Base-by-base conservation (phyloP, 2,888 invertebrate genomes). In the Lithophane leautieri region DNA sequence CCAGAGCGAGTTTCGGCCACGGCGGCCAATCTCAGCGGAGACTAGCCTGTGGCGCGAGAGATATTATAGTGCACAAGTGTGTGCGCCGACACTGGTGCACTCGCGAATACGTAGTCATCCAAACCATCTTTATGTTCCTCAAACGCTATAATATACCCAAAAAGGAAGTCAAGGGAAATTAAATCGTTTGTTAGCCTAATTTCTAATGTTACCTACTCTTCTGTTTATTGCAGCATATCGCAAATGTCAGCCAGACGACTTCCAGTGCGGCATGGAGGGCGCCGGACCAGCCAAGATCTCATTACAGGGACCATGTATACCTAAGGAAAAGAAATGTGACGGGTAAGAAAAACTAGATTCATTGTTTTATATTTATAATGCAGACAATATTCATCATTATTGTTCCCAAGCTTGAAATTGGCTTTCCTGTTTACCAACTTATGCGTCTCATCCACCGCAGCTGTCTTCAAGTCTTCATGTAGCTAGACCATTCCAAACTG, bases 261-360 rank as follows among this genome's bases (percentile, higher is more conserved):
- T 99, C 95, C 98, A 98, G 91, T 99, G 99, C 94, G 98, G 98
- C 73, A 95, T 96, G 88, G 98, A 97, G 88, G 96, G 89, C 73
- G 91, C 89, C 86, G 96, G 92, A 2, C 87, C 93, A 28, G 96
- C 97, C 61, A 96, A 96, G 87, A 90, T 94, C 42, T 94, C 96
- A 34, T 93, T 97, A 42, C 97, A 97, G 80, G 98, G 98, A 34
- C 98, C 98, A 40, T 99, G 99, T 94, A 97, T 99, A 92, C 98
- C 98, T 67, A 98, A 98, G 93, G 98, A 98, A 88, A 99, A 99
- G 94, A 98, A 97, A 91, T 99, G 99, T 95, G 99, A 99, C 92
- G 99, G 99, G 90, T 96, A 79, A 89, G 90, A 25, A 22, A 28
- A 22, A 47, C 40, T 62, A 1, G 4, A 8, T 25, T 28, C 9